Evolutionary conservation across 2,888 invertebrate genomes (phyloP).

Genomic region (Torymus tubicola): DNA sequence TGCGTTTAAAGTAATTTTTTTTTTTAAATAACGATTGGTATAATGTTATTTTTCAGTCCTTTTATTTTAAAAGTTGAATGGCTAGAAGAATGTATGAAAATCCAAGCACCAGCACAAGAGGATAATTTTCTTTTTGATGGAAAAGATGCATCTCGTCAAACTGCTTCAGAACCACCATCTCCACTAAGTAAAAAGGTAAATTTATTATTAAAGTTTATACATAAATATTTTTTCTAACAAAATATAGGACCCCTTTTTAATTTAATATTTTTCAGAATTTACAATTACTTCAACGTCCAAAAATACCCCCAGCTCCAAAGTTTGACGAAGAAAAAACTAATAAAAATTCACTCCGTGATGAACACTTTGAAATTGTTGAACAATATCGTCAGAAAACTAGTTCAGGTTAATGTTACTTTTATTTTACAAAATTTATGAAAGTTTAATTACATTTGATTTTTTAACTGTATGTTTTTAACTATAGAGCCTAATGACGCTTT

Average conservation of each 20-base stretch:
- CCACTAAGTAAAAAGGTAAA: slow-evolving; percentile 81
- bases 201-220: not conserved
- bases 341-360: slow-evolving; percentile 56
- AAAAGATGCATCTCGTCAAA: slow-evolving; percentile 60
- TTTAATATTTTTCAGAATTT: slow-evolving; percentile 70
- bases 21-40: slow-evolving; percentile 47
- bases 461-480: slow-evolving; percentile 41
- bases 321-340: slow-evolving; percentile 57
- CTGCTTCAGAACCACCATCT: slow-evolving; percentile 78
- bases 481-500: slow-evolving; percentile 57
- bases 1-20: slow-evolving; percentile 6
- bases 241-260: no score
- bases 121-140: slow-evolving; percentile 73
- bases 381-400: slow-evolving; percentile 67
- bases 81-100: slow-evolving; percentile 85
- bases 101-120: slow-evolving; percentile 80
- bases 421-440: not conserved
- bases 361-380: slow-evolving; percentile 66
- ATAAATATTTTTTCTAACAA: not conserved
- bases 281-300: slow-evolving; percentile 77
- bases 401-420: slow-evolving; percentile 37
- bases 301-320: slow-evolving; percentile 72
- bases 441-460: slow-evolving; percentile 5
- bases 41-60: slow-evolving; percentile 74
- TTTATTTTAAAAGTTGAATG: slow-evolving; percentile 84